Conservation (phyloP, 2,888 invertebrate species). For the Rotaria sp. region DNA sequence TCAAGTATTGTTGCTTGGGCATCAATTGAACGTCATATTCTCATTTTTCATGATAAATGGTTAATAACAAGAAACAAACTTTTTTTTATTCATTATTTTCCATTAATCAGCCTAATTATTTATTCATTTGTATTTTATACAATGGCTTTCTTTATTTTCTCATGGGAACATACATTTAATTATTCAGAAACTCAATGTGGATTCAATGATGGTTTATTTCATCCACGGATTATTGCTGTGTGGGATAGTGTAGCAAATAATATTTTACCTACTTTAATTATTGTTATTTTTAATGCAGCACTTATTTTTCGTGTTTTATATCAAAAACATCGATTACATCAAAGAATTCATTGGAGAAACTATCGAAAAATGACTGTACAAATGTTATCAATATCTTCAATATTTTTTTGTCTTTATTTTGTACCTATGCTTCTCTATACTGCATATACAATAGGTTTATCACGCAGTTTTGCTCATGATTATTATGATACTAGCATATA, state of each 20-base stretch:
- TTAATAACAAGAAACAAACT: neutral
- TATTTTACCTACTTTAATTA: neutral
- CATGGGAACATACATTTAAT: neutral
- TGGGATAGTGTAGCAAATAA: neutral
- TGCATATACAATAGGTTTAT: neutral
- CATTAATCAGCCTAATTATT: neutral
- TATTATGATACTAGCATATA: neutral
- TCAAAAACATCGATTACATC: neutral
- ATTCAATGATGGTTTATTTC: neutral
- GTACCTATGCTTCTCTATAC: neutral
- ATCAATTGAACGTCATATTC: slow-evolving; percentile 13
- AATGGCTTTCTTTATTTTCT: neutral
- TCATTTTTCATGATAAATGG: neutral
- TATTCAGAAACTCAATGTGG: neutral
- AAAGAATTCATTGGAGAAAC: neutral
- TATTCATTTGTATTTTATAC: neutral
- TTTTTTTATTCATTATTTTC: neutral
- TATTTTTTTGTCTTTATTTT: neutral
- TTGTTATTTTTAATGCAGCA: neutral
- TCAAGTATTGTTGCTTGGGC: neutral
- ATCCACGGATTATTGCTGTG: neutral
- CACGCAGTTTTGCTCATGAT: neutral
- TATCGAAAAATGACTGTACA: neutral
- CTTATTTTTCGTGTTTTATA: neutral
- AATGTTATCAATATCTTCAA: neutral